Base-by-base conservation (phyloP, 2,888 invertebrate genomes). In the Xestia rhomboidea region DNA sequence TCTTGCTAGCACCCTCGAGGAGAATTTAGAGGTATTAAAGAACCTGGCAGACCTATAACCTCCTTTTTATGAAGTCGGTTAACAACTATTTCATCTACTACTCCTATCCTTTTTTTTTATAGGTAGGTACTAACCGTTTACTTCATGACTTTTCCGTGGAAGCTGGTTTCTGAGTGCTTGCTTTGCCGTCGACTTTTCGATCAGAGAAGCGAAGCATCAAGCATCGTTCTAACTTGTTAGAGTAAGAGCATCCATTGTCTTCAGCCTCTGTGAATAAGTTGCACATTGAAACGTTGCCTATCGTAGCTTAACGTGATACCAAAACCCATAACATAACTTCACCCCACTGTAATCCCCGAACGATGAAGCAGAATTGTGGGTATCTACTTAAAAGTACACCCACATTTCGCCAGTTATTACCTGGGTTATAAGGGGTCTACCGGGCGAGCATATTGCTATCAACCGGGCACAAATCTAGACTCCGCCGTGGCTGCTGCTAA, bases 211-310 rank as follows among this genome's bases (percentile, higher is more conserved):
- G 94, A 21, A 97, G 92, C 95, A 95, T 95, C 83, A 97, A 84
- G 81, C 97, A 97, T 21, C 93, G 90, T 84, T 97, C 97, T 62
- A 97, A 87, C 84, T 96, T 96, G 85, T 96, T 96, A 11, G 97
- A 95, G 86, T 96, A 97, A 0, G 96, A 96, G 81, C 97, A 97
- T 8, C 95, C 95, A 74, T 97, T 95, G 81, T 97, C 96, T 92
- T 96, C 97, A 30, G 95, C 93, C 82, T 97, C 97, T 96, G 93
- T 73, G 84, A 89, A 80, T 34, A 49, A 73, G 62, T 30, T 44
- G 15, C 15, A n/a, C 11, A 51, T 27, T 10, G 51, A 49, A 57
- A 41, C 3, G 0, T 27, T 51, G 38, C 24, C 2, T 27, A 38
- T 8, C 13, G 30, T 24, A 15, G 13, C 27, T 57, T 27, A 27